These are phyloP conservation scores for Dexiosoma caninum DNA, from an alignment of 2,888 invertebrate species.

Conservation along the genomic window DNA sequence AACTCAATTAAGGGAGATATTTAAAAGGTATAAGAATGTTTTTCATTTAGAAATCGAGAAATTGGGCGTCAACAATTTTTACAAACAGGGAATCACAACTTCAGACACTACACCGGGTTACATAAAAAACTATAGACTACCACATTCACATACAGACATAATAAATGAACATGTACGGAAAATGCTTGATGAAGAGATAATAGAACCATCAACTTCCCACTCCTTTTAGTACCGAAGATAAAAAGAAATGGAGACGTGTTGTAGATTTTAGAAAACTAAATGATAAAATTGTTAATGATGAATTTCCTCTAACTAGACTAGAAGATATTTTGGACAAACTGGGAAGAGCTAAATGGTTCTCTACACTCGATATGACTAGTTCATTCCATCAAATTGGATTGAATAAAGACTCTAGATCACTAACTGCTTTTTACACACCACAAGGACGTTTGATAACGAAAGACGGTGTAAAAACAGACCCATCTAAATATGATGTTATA, in stretches of 20 bases:
- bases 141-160: not conserved
- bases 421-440: not conserved
- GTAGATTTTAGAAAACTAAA: too few species aligned
- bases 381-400: too few species aligned
- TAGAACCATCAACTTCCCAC: too few species aligned
- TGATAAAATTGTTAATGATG: not conserved
- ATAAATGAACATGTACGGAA: not conserved
- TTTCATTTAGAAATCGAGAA: constrained; percentile 9
- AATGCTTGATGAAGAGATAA: not conserved
- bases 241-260: too few species aligned
- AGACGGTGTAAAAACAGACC: not conserved
- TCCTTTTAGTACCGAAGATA: too few species aligned
- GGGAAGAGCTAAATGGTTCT: too few species aligned
- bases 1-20: not conserved
- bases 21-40: constrained; percentile 1
- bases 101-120: too few species aligned
- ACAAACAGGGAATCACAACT: too few species aligned
- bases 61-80: not conserved
- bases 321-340: not conserved
- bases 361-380: too few species aligned
- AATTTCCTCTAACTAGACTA: not conserved
- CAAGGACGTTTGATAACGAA: not conserved
- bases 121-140: too few species aligned
- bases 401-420: not conserved
- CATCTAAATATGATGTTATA: too few species aligned